Base-by-base conservation (phyloP, 2,797 vertebrate species). In the Emys orbicularis region DNA sequence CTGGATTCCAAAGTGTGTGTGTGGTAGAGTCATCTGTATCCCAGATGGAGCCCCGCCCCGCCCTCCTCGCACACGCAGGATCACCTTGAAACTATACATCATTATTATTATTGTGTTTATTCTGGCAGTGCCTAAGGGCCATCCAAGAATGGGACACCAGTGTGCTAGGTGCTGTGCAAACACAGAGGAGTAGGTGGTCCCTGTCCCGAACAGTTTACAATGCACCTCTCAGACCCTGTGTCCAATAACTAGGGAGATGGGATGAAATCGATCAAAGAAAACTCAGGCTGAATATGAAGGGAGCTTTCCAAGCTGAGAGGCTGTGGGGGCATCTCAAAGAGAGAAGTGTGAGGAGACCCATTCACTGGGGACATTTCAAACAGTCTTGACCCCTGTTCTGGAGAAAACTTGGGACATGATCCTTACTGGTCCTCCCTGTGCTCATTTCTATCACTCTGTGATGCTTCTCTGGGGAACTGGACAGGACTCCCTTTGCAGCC, bases 31-130 rank as follows among this genome's bases (percentile, higher is more conserved):
- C 74, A 77, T 77, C 74, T 77, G 74, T 49, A 29, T 31, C 44
- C 27, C 41, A 49, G 74, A 77, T 77, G 44, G 44, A 49, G 11
- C 12, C 6, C 49, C 12, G 21, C 53, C 1, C 44, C 34, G 25
- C 54, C 37, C 25, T 3, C 0, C 6, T 2, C 29, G 5, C 0
- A 2, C 56, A 16, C 5, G 3, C 21, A 72, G 11, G 27, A 13
- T 79, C 41, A 4, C 6, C 52, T 31, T 1, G 11, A 1, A 0
- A 18, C n/a, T 31, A 13, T 2, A 12, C 0, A 0, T 37, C 65
- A 72, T 23, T 3, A 37, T 23, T 37, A n/a, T 68, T 68, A 68
- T n/a, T 34, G 5, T 19, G 34, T 65, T 65, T n/a, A n/a, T 19
- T 61, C 31, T 4, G 31, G 59, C 59, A 8, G 7, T 19, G n/a